Base-by-base conservation (phyloP, 2,113 vertebrate species). In the Elephantulus edwardii region DNA sequence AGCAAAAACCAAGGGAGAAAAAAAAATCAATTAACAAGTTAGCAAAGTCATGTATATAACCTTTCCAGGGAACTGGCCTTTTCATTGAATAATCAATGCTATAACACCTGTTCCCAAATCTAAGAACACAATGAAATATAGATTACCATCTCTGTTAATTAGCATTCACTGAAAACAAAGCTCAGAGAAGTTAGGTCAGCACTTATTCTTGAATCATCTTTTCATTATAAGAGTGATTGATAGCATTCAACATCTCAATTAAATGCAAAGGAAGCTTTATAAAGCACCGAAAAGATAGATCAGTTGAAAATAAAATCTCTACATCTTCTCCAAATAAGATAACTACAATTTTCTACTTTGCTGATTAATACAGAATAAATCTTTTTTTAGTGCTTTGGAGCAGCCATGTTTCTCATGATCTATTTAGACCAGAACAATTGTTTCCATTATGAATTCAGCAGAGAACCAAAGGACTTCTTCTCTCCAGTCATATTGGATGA, bases 361-460 rank as follows among this genome's bases (percentile, higher is more conserved):
- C 71, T 96, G 93, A 95, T 94, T 93, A 95, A 96, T 86, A 93
- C 38, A 90, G 84, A 94, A 92, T 74, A 97, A 97, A 97, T 93
- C n/a, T 96, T 94, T 83, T 38, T 88, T 93, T 87, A 91, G 16
- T 78, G 20, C 83, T 97, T 89, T 86, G 46, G 90, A 95, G 93
- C 91, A 95, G 35, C 10, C 77, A 77, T 38, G 16, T 92, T 96
- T 95, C 54, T 93, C 11, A 82, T 90, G 79, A 93, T 95, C 46
- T 94, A 28, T 97, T 94, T 95, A 93, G 48, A 81, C 60, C 84
- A 90, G 89, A 93, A 83, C 26, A 90, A 38, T 95, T 94, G 46
- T 82, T 92, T 89, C 76, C 52, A 91, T 95, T 96, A 95, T 74
- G 76, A 94, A 95, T 96, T 95, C 84, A 93, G 35, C 3, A 60